These are phyloP conservation scores for Melinaea marsaeus DNA, from an alignment of 2,888 invertebrate species.

Conservation along the genomic window DNA sequence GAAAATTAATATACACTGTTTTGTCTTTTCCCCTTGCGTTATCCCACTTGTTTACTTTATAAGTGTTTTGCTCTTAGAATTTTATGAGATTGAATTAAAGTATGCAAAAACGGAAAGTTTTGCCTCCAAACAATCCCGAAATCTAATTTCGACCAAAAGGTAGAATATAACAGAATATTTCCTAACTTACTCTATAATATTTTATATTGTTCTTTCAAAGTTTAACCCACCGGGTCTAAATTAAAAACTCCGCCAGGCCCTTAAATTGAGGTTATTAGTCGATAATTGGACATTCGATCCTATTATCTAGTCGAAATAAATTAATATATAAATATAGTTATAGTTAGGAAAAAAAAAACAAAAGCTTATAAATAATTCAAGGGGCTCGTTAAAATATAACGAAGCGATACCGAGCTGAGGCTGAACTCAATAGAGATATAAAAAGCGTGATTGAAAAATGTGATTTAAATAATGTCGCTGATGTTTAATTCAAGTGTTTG, in stretches of 20 bases:
- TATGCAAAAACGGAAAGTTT: background rate
- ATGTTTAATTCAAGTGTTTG: constrained; percentile 1
- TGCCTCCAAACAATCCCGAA: background rate
- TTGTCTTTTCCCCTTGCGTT: constrained; percentile 8
- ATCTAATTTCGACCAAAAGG: no score
- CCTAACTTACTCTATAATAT: background rate
- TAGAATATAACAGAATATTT: background rate
- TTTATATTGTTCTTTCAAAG: no score
- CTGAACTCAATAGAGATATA: constrained; percentile 16
- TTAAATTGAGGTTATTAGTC: background rate
- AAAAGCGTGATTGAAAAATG: constrained; percentile 22
- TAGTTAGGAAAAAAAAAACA: constrained; percentile 25
- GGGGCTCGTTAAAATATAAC: constrained; percentile 34
- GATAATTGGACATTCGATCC: constrained; percentile 5
- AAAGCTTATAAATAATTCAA: constrained; percentile 33
- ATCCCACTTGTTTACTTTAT: constrained; percentile 9
- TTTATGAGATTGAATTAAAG: constrained; percentile 1
- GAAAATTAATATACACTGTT: constrained; percentile 17
- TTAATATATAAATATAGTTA: constrained; percentile 14
- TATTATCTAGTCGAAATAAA: constrained; percentile 7
- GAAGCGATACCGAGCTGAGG: constrained; percentile 20
- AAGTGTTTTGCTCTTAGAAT: background rate
- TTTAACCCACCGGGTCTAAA: no score
- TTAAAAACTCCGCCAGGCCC: no score
- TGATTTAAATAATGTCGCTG: constrained; percentile 13